Conservation (phyloP, 2,113 vertebrate species). For the Poeciliopsis occidentalis region DNA sequence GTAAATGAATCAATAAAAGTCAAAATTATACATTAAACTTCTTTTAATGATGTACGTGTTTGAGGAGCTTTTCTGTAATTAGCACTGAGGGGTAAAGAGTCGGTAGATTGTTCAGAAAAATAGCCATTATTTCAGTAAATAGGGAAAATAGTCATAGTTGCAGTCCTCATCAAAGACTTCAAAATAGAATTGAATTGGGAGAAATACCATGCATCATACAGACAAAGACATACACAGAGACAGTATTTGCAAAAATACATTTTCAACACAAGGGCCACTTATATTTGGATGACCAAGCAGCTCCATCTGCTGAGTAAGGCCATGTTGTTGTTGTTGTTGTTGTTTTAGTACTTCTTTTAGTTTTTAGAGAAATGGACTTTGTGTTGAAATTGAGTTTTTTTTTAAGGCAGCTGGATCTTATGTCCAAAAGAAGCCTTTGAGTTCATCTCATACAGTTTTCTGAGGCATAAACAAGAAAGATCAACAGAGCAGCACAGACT, state of each 20-base stretch:
- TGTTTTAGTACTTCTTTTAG: background rate
- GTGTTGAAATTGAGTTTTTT: conserved; percentile 27
- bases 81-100: background rate
- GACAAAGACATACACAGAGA: conserved; percentile 55
- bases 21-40: conserved; percentile 11
- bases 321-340: background rate
- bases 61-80: background rate
- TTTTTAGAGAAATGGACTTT: conserved; percentile 25
- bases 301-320: conserved; percentile 5
- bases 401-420: conserved; percentile 20
- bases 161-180: conserved; percentile 28
- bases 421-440: conserved; percentile 16
- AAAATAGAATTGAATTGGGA: conserved; percentile 35
- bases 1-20: background rate
- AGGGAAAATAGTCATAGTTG: conserved; percentile 43
- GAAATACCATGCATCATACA: conserved; percentile 41
- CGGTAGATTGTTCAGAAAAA: conserved; percentile 15
- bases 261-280: conserved; percentile 35
- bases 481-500: conserved; percentile 36
- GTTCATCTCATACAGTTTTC: conserved; percentile 44
- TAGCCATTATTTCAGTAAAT: conserved; percentile 11
- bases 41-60: conserved; percentile 16
- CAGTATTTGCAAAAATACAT: conserved; percentile 32
- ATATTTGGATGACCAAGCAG: conserved; percentile 1
- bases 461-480: conserved; percentile 43